phyloP scores from a whole-genome alignment of 64 coral and sea anemone species.

The Porites australiensis region DNA sequence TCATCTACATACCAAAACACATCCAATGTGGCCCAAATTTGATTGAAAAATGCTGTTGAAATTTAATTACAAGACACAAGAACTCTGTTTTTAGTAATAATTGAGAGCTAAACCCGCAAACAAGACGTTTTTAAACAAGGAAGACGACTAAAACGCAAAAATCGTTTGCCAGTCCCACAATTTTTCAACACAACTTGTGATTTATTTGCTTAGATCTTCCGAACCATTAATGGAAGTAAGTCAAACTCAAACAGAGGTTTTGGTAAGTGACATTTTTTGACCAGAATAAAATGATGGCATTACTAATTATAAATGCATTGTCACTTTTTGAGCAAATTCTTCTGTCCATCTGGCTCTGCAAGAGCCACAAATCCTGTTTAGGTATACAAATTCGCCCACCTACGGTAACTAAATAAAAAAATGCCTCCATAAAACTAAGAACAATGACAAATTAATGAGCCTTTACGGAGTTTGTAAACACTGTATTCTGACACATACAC shows the following conservation, averaged over 20 bases:
- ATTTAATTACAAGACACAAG: conserved; percentile 46
- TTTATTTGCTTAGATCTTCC: conserved; percentile 5
- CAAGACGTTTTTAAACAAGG: conserved; percentile 22
- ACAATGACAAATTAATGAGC: conserved; percentile 94
- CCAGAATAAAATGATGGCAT: conserved; percentile 13
- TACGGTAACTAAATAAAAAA: conserved; percentile 57
- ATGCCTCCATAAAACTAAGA: conserved; percentile 53
- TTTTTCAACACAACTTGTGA: not conserved
- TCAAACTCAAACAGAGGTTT: not conserved
- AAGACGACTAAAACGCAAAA: not conserved
- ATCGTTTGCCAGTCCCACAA: not conserved
- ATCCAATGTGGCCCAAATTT: not conserved
- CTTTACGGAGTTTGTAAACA: conserved; percentile 93
- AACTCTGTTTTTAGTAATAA: conserved; percentile 27
- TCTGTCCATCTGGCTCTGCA: conserved; percentile 35
- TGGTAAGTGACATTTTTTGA: not conserved
- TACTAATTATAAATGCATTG: conserved; percentile 50
- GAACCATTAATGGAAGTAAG: not conserved
- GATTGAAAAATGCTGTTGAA: conserved; percentile 46
- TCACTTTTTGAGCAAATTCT: conserved; percentile 54
- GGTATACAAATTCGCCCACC: conserved; percentile 60
- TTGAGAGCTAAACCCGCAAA: conserved; percentile 20
- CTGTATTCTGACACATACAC: conserved; percentile 67
- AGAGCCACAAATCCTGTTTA: conserved; percentile 67
- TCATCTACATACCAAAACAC: conserved; percentile 11